Conservation (phyloP, 2,888 invertebrate genomes). For the Loripinus fragilis region DNA sequence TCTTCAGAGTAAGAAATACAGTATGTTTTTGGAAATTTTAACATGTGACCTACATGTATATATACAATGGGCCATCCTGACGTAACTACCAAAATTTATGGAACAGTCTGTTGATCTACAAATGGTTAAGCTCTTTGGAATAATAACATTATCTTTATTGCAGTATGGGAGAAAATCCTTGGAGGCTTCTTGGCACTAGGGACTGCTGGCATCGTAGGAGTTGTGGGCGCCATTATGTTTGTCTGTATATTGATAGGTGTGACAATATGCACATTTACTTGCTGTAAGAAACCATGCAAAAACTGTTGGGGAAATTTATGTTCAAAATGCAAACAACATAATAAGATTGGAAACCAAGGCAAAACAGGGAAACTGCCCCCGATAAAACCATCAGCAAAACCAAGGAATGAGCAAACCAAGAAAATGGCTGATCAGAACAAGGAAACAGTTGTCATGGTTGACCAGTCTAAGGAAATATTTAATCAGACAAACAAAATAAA, state of each 20-base stretch:
- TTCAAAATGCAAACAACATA: background rate
- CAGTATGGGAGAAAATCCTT: conserved; percentile 62
- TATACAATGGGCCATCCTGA: too few species aligned
- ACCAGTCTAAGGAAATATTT: too few species aligned
- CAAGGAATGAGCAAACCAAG: background rate
- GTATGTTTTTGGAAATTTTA: too few species aligned
- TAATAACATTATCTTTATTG: too few species aligned
- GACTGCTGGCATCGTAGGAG: conserved; percentile 58
- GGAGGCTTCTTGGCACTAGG: conserved; percentile 64
- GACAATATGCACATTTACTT: background rate
- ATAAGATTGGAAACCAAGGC: background rate
- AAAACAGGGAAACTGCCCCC: background rate
- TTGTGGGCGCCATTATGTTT: background rate
- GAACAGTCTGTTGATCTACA: too few species aligned
- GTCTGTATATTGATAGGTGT: background rate
- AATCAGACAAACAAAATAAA: too few species aligned
- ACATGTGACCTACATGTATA: too few species aligned
- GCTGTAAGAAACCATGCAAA: background rate
- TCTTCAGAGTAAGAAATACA: too few species aligned
- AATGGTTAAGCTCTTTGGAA: too few species aligned
- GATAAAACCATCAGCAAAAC: too few species aligned
- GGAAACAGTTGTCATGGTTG: background rate
- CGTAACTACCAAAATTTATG: too few species aligned
- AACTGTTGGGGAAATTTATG: background rate
- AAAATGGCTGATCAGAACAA: background rate